These are phyloP conservation scores for Brachypalpus laphriformis DNA, from an alignment of 2,888 invertebrate species.

Conservation along the genomic window DNA sequence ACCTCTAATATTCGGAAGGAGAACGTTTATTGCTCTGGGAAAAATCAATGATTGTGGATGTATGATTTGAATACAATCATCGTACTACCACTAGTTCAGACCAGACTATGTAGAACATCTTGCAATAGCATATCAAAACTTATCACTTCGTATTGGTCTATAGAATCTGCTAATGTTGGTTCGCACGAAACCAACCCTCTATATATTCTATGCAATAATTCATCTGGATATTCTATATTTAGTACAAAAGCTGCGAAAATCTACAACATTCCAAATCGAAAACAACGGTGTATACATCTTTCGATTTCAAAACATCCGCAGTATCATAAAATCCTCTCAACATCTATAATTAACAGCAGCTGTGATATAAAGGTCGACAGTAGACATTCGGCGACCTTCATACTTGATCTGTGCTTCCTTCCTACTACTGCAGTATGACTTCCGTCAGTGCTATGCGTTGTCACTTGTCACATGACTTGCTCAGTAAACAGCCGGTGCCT, in stretches of 20 bases:
- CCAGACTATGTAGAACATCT: too few species aligned
- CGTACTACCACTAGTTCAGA: too few species aligned
- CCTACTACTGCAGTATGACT: conserved; percentile 2
- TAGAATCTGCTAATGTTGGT: too few species aligned
- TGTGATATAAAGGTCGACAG: background rate
- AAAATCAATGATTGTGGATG: too few species aligned
- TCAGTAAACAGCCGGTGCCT: background rate
- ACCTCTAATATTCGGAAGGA: too few species aligned
- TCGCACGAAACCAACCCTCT: too few species aligned
- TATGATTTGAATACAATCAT: too few species aligned
- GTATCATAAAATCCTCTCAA: background rate
- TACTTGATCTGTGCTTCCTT: conserved; percentile 33
- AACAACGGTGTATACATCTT: background rate
- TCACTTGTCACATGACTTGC: conserved; percentile 1
- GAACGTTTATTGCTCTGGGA: too few species aligned
- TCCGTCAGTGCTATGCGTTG: background rate
- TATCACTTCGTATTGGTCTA: too few species aligned
- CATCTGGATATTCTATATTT: background rate
- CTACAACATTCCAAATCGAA: background rate
- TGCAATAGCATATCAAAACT: too few species aligned
- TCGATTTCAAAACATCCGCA: background rate
- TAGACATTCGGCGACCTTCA: conserved; percentile 23
- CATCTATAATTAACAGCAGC: background rate
- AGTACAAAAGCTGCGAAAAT: background rate
- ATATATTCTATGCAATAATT: background rate